Conservation (phyloP, 23 tunicate species). For the Ascidia mentula region DNA sequence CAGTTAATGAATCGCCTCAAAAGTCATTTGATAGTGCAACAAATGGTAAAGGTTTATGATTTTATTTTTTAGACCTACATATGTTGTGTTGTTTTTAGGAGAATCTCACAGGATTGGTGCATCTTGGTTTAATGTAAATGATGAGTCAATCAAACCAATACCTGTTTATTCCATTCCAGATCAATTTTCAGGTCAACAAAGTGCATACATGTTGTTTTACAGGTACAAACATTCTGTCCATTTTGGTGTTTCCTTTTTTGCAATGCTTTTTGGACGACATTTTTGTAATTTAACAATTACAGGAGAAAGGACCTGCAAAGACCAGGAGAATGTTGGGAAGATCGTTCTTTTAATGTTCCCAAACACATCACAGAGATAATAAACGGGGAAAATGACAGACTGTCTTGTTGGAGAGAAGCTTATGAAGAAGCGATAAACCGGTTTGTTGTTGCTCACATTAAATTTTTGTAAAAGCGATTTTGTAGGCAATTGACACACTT, state of each 20-base stretch:
- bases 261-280: not conserved
- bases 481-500: not conserved
- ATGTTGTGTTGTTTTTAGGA: not conserved
- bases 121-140: conserved; percentile 59
- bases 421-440: conserved; percentile 37
- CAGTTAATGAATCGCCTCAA: not conserved
- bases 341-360: conserved; percentile 18
- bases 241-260: not conserved
- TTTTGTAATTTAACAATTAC: not conserved
- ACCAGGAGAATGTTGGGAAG: conserved; percentile 27
- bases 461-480: not conserved
- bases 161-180: conserved; percentile 23
- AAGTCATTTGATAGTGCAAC: not conserved
- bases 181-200: conserved; percentile 47
- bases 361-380: conserved; percentile 24
- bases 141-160: conserved; percentile 24
- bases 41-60: not conserved
- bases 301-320: conserved; percentile 43
- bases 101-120: not conserved
- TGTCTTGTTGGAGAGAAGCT: conserved; percentile 17
- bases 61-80: not conserved
- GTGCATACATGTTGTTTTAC: conserved; percentile 64
- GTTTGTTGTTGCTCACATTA: not conserved
- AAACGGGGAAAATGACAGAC: conserved; percentile 27
- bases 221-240: not conserved